Evolutionary conservation across 2,113 vertebrate species (phyloP), one percentile per base, ranked within the genome.

Genomic region (Pygoscelis antarcticus): DNA sequence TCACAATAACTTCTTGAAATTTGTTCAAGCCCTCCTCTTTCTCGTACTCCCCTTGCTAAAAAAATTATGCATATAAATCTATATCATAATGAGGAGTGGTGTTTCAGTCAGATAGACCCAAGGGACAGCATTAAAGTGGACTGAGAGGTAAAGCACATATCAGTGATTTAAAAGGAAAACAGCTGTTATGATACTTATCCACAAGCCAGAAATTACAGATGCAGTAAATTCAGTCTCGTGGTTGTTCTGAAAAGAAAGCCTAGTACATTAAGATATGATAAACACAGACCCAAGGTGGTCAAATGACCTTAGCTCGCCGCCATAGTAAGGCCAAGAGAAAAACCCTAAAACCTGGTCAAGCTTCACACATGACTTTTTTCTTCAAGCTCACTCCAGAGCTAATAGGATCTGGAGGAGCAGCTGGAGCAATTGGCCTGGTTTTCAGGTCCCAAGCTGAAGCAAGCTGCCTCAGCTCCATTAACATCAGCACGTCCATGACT

Each of bases 401-500:
- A 36, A 60, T 11, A 36, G 13, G 7, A 44, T 9, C 14, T 69
- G 18, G 49, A 82, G 74, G 58, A 87, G 17, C 7, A 79, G 7
- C 4, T 7, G 23, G 9, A 69, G 21, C 3, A 61, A 20, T 20
- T 2, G 0, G 14, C 23, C 13, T 44, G 13, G 11, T 85, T 23
- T 75, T 36, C 32, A 47, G 18, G 8, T 71, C 52, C 38, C 1
- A 0, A 47, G 44, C 29, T 34, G 68, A 40, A 80, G 21, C 6
- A 66, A 83, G 38, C 3, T 20, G 5, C 51, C 13, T 58, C 30
- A 55, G 6, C 11, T 72, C 8, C 32, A 3, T 32, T 15, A 65
- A 40, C 30, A 68, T 2, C 21, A 89, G 36, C 7, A 6, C 10
- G 6, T 36, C 27, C 5, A 3, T 29, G 11, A 21, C 40, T 36